Evolutionary conservation across 2,888 invertebrate genomes (phyloP).

Genomic region (Eulithis prunata): DNA sequence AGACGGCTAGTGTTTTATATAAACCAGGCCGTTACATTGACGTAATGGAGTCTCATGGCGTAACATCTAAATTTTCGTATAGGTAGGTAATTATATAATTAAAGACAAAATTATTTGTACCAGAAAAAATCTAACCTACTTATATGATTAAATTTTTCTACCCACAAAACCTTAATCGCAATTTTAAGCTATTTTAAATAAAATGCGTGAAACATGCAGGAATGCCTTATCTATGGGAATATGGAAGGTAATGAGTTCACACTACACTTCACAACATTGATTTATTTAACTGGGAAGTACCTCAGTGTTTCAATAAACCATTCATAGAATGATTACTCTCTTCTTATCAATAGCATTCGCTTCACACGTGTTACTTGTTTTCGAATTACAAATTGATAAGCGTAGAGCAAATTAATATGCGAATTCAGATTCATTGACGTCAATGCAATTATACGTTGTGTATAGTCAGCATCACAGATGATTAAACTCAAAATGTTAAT

Average conservation of each 20-base stretch:
- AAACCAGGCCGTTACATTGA: too few species aligned
- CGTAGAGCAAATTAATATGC: constrained; percentile 38
- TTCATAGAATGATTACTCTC: constrained; percentile 38
- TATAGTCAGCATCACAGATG: not conserved
- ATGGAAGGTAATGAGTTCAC: constrained; percentile 1
- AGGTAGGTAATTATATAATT: too few species aligned
- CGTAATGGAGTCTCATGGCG: too few species aligned
- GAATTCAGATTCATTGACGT: constrained; percentile 40
- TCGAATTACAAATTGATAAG: constrained; percentile 47
- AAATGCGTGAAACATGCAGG: constrained; percentile 1
- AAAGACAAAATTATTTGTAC: too few species aligned
- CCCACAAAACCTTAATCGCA: not conserved
- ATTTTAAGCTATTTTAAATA: not conserved
- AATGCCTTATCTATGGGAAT: constrained; percentile 5
- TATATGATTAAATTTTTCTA: not conserved
- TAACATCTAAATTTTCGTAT: too few species aligned
- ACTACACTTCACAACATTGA: not conserved
- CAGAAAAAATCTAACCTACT: too few species aligned
- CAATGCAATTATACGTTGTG: constrained; percentile 33
- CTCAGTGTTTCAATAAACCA: constrained; percentile 36
- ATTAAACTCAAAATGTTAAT: too few species aligned
- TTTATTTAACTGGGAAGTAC: constrained; percentile 30
- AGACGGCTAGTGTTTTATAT: too few species aligned
- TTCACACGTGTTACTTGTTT: constrained; percentile 50
- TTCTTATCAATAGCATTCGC: constrained; percentile 50